Conservation (phyloP, 1,140 invertebrate genomes). For the Cepaea nemoralis region DNA sequence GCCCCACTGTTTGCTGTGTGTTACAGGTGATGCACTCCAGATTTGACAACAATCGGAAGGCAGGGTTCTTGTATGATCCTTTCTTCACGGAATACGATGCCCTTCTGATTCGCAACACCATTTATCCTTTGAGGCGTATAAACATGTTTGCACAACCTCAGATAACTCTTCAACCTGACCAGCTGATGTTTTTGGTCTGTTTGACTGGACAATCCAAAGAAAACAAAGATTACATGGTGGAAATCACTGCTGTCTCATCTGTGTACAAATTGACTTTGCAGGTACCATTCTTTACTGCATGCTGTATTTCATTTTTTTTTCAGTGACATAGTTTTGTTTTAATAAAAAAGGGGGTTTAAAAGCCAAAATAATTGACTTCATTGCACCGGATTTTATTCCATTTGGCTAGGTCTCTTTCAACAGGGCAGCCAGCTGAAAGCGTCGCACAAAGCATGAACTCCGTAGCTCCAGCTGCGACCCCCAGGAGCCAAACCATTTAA, state of each 20-base stretch:
- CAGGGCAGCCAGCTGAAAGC: too few species aligned
- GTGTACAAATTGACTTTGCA: conserved; percentile 7
- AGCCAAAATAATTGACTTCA: too few species aligned
- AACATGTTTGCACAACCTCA: conserved; percentile 23
- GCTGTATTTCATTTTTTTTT: too few species aligned
- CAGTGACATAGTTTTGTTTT: too few species aligned
- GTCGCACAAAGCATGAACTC: too few species aligned
- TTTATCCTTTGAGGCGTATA: conserved; percentile 50
- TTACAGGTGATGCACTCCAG: conserved; percentile 57
- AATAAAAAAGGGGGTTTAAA: too few species aligned
- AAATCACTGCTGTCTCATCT: background rate
- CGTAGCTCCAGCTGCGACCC: too few species aligned
- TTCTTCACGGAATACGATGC: conserved; percentile 79
- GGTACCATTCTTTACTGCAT: too few species aligned
- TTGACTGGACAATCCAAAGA: background rate
- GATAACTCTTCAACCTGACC: background rate
- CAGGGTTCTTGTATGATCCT: conserved; percentile 93
- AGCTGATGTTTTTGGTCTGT: conserved; percentile 31
- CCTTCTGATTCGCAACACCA: conserved; percentile 62
- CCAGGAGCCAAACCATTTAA: too few species aligned
- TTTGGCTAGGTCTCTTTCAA: too few species aligned
- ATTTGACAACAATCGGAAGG: conserved; percentile 80
- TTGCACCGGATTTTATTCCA: too few species aligned
- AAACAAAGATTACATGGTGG: conserved; percentile 17
- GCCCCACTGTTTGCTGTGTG: too few species aligned